phyloP scores from a whole-genome alignment of 2,113 vertebrate species.

The Burhinus bistriatus region DNA sequence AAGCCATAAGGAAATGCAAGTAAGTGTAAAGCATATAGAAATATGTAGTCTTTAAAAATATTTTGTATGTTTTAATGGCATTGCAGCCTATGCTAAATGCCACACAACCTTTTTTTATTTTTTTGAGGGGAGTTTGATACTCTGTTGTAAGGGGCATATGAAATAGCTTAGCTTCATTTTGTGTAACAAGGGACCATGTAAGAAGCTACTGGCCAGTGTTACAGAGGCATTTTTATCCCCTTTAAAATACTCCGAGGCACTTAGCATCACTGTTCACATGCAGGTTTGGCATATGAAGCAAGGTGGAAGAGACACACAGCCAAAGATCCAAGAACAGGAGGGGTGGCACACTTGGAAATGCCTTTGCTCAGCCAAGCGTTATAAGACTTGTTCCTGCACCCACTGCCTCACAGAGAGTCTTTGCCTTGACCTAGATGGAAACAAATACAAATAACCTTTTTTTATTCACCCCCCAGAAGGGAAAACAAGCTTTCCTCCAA shows the following conservation, averaged over 20 bases:
- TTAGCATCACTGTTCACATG: neutral
- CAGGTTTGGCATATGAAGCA: neutral
- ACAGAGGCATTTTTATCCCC: neutral
- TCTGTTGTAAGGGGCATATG: neutral
- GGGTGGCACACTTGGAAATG: neutral
- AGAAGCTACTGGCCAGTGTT: neutral
- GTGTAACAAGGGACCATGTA: neutral
- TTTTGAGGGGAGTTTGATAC: neutral
- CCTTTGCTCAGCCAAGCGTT: neutral
- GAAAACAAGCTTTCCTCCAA: neutral
- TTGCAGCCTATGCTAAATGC: neutral
- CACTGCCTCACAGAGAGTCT: neutral
- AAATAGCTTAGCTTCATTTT: neutral
- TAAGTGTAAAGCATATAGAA: neutral
- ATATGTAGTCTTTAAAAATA: neutral
- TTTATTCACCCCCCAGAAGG: neutral
- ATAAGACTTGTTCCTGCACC: neutral
- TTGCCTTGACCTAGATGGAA: neutral
- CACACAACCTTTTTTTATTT: neutral
- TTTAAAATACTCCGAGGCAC: neutral
- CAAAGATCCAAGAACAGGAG: neutral
- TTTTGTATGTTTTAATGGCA: neutral
- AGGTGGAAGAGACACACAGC: neutral
- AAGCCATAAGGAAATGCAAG: neutral
- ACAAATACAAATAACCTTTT: neutral